phyloP scores from a whole-genome alignment of 2,888 invertebrate genomes.

The Drosophila mayaguana region DNA sequence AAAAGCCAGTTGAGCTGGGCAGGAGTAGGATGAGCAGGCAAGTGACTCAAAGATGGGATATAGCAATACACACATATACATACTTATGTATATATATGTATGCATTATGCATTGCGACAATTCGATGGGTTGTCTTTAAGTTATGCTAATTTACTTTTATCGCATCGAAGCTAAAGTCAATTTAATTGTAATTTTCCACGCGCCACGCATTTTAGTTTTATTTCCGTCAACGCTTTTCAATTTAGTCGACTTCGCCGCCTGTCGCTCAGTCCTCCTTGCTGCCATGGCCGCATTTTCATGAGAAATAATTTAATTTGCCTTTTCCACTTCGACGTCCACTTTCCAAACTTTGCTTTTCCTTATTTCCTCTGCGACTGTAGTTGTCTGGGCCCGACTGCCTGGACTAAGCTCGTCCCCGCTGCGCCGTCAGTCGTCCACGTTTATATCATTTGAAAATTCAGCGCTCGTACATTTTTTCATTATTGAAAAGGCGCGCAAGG shows the following conservation, averaged over 20 bases:
- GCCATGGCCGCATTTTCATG: conserved; percentile 62
- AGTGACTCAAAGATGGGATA: conserved; percentile 32
- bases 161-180: conserved; percentile 75
- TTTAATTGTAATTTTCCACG: conserved; percentile 81
- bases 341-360: conserved; percentile 71
- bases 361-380: conserved; percentile 60
- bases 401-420: not conserved
- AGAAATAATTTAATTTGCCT: conserved; percentile 80
- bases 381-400: conserved; percentile 40
- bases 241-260: conserved; percentile 43
- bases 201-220: conserved; percentile 68
- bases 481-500: conserved; percentile 63
- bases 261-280: conserved; percentile 21
- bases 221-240: conserved; percentile 68
- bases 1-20: conserved; percentile 51
- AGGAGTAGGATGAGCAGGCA: conserved; percentile 29
- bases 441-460: conserved; percentile 75
- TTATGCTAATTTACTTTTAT: conserved; percentile 83
- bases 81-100: not conserved
- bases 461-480: conserved; percentile 69
- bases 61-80: not conserved
- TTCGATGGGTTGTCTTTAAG: conserved; percentile 68
- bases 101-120: conserved; percentile 15
- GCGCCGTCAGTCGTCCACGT: not conserved
- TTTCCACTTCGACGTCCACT: conserved; percentile 76